Evolutionary conservation across 2,113 vertebrate species (phyloP), one percentile per base, ranked within the genome.

Genomic region (Strigops habroptila): DNA sequence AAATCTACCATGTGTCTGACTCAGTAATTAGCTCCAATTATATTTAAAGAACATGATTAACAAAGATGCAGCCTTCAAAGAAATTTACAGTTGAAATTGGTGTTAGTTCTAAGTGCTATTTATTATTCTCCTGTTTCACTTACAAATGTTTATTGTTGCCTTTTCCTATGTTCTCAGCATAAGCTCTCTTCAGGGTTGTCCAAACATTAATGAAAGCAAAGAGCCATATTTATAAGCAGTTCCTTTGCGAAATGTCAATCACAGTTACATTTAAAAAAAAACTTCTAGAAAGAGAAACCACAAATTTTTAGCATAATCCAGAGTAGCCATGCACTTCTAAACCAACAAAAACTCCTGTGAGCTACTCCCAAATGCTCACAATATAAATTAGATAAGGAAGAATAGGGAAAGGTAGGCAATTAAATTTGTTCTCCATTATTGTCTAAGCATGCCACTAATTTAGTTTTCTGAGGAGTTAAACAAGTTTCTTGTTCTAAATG

Each of bases 401-500:
- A 85, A 62, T 12, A 79, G 49, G 59, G 37, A 81, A 86, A 62
- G 31, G 35, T 17, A 78, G 39, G 48, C 35, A 88, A 91, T 60
- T 88, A 60, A 84, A 93, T 96, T 93, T 96, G 12, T 88, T 86
- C 21, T 63, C 60, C 68, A 48, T 79, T 81, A 51, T 86, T 83
- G 46, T 68, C 3, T 69, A 81, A 84, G 37, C 52, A 79, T 82
- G 60, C 15, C 44, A 73, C 55, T 93, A 90, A 88, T 88, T 63
- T n/a, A 27, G 22, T 93, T 96, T 95, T 90, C 43, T 84, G n/a
- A 86, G 65, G 39, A 74, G 60, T 82, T 96, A 90, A 93, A 80
- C 49, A 84, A 69, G 75, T 87, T 93, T 94, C 59, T 85, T 65
- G 11, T 69, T 92, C 86, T 80, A 90, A 90, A 90, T 69, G 73